Evolutionary conservation across 2,797 vertebrate species (phyloP).

Genomic region (Malacoctenus gilli): DNA sequence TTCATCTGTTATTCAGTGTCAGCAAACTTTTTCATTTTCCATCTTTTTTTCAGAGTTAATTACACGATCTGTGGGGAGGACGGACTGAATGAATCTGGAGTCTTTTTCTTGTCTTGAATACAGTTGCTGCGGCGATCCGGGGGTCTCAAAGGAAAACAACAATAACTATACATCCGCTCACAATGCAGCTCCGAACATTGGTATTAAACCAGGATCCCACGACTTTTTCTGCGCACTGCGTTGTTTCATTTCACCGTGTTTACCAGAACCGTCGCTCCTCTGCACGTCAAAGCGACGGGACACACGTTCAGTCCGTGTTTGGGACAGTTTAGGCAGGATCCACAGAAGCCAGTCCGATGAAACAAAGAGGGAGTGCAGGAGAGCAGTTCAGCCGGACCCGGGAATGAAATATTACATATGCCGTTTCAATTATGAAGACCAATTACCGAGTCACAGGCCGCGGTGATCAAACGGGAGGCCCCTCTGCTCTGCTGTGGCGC

Average conservation of each 20-base stretch:
- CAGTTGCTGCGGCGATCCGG: too few species aligned
- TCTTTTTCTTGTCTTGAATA: too few species aligned
- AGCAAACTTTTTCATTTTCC: constrained; percentile 2
- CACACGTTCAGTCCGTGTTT: constrained; percentile 10
- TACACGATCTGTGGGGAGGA: too few species aligned
- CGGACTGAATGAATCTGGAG: too few species aligned
- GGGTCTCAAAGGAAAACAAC: too few species aligned
- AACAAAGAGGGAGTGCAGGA: constrained; percentile 30
- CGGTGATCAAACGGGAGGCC: constrained; percentile 47
- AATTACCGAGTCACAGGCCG: constrained; percentile 52
- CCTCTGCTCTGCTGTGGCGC: constrained; percentile 30
- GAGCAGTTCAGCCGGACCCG: constrained; percentile 16
- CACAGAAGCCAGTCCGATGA: constrained; percentile 1
- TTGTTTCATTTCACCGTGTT: too few species aligned
- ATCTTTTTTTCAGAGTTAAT: background rate
- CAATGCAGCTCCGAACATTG: background rate
- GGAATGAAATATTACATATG: constrained; percentile 51
- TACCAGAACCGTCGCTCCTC: too few species aligned
- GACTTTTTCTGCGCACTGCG: background rate
- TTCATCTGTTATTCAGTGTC: constrained; percentile 23
- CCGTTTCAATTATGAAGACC: constrained; percentile 54
- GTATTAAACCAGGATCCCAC: background rate
- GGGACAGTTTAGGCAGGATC: constrained; percentile 14
- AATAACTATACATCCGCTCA: too few species aligned
- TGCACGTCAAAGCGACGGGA: constrained; percentile 3